Percentiles rank a stretch among this genome's conserved stretches.
These are phyloP conservation scores for Drosophila leontia DNA, from an alignment of 1,140 invertebrate genomes.

Conservation along the genomic window DNA sequence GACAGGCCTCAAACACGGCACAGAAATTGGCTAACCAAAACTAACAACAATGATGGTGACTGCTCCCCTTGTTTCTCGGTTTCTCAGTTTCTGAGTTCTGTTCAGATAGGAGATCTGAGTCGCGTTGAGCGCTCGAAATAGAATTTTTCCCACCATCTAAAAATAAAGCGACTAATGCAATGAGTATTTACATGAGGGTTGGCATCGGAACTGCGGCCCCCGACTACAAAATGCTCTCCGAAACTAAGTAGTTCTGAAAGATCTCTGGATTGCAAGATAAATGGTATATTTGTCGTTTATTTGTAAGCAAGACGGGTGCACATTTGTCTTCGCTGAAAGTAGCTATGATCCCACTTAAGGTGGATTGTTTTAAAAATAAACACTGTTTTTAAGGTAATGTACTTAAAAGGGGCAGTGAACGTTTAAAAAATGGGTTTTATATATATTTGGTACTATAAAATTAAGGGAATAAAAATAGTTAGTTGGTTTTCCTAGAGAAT, in stretches of 20 bases:
- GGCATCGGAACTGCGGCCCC: conserved; percentile 16
- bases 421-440: background rate
- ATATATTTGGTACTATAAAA: too few relatives aligned
- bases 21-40: conserved; percentile 73
- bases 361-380: conserved; percentile 3
- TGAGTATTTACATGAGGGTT: conserved; percentile 39
- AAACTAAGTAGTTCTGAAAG: conserved; percentile 1
- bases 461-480: background rate
- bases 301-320: conserved; percentile 17
- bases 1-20: conserved; percentile 57
- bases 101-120: conserved; percentile 74
- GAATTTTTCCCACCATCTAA: conserved; percentile 81
- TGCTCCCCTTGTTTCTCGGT: conserved; percentile 36
- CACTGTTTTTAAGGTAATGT: background rate
- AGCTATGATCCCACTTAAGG: conserved; percentile 2
- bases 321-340: conserved; percentile 22
- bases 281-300: conserved; percentile 39
- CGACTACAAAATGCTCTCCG: conserved; percentile 48
- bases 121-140: conserved; percentile 67
- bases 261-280: conserved; percentile 16
- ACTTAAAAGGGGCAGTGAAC: background rate
- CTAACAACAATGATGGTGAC: conserved; percentile 69
- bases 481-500: too few relatives aligned
- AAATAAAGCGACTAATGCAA: conserved; percentile 68
- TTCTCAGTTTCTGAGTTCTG: conserved; percentile 55